Percentiles rank a stretch among this genome's conserved stretches.
Evolutionary conservation across 2,797 vertebrate species (phyloP).

Genomic region (Halcyon chelicuti): DNA sequence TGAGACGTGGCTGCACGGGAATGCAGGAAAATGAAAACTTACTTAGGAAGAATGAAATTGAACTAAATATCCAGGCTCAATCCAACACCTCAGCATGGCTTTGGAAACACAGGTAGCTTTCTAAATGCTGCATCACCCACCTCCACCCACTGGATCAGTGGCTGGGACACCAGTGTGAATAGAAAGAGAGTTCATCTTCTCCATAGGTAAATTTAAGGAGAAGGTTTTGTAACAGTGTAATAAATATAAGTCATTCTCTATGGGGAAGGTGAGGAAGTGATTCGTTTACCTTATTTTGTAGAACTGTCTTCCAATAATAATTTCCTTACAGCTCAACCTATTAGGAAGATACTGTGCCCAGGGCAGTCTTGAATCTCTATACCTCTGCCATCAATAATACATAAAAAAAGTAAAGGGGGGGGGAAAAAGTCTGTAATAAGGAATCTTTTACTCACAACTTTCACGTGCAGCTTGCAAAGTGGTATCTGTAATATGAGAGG

Average conservation of each 20-base stretch:
- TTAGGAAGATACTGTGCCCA: neutral
- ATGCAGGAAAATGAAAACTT: neutral
- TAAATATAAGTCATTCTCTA: neutral
- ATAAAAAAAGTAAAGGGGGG: neutral
- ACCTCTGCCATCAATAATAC: neutral
- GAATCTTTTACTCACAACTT: neutral
- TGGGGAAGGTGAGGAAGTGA: neutral
- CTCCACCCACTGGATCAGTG: neutral
- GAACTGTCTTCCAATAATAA: neutral
- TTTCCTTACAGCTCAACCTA: neutral
- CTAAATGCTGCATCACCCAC: neutral
- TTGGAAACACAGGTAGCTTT: neutral
- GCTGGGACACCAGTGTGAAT: accelerated
- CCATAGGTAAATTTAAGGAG: neutral
- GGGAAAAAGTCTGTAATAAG: neutral
- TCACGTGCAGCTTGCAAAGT: neutral
- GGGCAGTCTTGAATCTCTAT: neutral
- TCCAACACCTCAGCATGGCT: neutral
- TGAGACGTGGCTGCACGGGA: neutral
- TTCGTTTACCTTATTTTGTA: neutral
- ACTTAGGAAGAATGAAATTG: neutral
- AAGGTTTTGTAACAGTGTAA: neutral
- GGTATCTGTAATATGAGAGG: neutral
- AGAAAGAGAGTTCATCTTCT: neutral
- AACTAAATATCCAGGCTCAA: neutral